These are phyloP conservation scores for Chaenogobius annularis DNA, from an alignment of 2,113 vertebrate genomes.

Conservation along the genomic window DNA sequence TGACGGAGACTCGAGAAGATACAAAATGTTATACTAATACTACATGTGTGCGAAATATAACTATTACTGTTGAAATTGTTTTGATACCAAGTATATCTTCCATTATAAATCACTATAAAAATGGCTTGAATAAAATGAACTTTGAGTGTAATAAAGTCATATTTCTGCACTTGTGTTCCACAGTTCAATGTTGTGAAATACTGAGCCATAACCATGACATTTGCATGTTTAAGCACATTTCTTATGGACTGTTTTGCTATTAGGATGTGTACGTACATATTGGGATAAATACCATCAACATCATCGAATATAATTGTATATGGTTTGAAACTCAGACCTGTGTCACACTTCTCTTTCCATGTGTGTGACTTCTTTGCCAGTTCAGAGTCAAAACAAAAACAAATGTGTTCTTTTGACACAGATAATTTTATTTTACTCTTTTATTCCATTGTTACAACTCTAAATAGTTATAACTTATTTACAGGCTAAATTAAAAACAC, in stretches of 20 bases:
- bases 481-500: slow-evolving; percentile 74
- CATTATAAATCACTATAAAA: too few species aligned
- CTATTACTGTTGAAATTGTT: too few species aligned
- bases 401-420: slow-evolving; percentile 20
- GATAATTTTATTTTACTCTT: slow-evolving; percentile 54
- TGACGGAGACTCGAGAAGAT: neutral
- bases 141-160: neutral
- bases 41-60: neutral
- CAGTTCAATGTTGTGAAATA: neutral
- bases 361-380: too few species aligned
- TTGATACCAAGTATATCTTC: too few species aligned
- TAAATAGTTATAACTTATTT: slow-evolving; percentile 79
- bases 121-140: neutral
- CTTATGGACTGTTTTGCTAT: too few species aligned
- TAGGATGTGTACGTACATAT: too few species aligned
- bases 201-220: neutral
- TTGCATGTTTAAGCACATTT: neutral
- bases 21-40: too few species aligned
- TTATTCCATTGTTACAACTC: slow-evolving; percentile 78
- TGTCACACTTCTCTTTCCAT: too few species aligned
- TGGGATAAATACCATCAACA: too few species aligned
- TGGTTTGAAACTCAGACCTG: too few species aligned
- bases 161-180: neutral
- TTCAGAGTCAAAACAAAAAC: neutral
- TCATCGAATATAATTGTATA: too few species aligned